Conservation (phyloP, 2,888 invertebrate genomes). For the Drosophila peninsularis region DNA sequence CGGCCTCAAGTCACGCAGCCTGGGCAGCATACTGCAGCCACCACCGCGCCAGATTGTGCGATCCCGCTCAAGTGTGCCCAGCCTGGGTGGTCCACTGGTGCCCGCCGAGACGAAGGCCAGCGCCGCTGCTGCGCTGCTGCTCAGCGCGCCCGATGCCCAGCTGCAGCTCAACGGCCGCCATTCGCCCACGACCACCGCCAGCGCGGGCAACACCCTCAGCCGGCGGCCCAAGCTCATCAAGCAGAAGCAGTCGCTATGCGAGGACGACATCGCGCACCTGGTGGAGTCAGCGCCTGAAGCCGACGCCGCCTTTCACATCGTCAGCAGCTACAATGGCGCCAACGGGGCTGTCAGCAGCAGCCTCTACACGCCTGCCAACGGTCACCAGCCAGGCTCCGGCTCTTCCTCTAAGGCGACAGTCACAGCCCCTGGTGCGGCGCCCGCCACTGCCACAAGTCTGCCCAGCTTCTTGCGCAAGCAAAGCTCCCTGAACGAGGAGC, state of each 20-base stretch:
- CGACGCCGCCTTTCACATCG: conserved; percentile 68
- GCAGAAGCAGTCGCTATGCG: conserved; percentile 93
- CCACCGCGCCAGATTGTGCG: conserved; percentile 90
- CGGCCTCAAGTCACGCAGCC: conserved; percentile 92
- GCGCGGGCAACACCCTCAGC: conserved; percentile 71
- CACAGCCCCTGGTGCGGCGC: conserved; percentile 1
- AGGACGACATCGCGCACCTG: conserved; percentile 81
- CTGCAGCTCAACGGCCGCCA: conserved; percentile 58
- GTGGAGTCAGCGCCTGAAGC: conserved; percentile 35
- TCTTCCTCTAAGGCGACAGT: background rate
- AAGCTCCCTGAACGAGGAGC: conserved; percentile 94
- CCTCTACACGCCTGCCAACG: conserved; percentile 51
- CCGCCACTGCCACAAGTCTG: conserved; percentile 46
- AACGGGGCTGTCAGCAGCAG: conserved; percentile 76
- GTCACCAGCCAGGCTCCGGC: background rate
- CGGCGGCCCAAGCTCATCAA: conserved; percentile 90
- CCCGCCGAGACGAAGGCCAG: conserved; percentile 57
- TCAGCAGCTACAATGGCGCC: conserved; percentile 77
- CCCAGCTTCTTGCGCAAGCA: conserved; percentile 87
- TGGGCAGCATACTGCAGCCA: conserved; percentile 92
- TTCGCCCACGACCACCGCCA: conserved; percentile 64
- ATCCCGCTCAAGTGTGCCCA: conserved; percentile 91
- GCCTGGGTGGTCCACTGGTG: conserved; percentile 85
- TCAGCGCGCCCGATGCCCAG: conserved; percentile 51
- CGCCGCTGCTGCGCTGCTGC: conserved; percentile 46